Conservation (phyloP, 2,113 vertebrate genomes). For the Bungarus multicinctus region DNA sequence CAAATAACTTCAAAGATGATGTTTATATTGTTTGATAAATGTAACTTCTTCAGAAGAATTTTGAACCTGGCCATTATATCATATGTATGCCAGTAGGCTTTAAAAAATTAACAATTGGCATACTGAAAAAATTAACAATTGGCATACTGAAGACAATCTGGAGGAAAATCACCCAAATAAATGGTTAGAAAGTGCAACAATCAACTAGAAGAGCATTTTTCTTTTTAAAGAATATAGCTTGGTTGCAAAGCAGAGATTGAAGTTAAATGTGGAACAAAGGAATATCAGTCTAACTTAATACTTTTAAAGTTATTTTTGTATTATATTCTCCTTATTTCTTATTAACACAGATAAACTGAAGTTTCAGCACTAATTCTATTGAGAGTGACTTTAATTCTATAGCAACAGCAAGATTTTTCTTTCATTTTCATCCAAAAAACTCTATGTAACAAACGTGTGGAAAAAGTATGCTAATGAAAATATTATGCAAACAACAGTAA, state of each 20-base stretch:
- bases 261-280: background rate
- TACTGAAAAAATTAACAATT: background rate
- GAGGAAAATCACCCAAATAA: background rate
- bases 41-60: background rate
- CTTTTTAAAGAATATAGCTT: background rate
- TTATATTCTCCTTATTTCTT: background rate
- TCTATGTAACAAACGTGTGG: background rate
- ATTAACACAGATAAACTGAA: background rate
- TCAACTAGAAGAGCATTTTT: background rate
- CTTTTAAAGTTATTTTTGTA: background rate
- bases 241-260: background rate
- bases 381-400: background rate
- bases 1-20: background rate
- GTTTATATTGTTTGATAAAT: background rate
- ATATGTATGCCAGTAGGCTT: background rate
- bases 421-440: background rate
- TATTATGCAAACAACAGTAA: background rate
- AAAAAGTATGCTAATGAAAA: background rate
- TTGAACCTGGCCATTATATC: background rate
- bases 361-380: background rate
- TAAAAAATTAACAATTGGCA: background rate
- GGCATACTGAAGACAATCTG: background rate
- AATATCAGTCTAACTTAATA: background rate
- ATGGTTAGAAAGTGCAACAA: background rate
- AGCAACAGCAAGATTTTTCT: background rate